Percentiles rank a stretch among this genome's conserved stretches.
phyloP scores from a whole-genome alignment of 2,113 vertebrate genomes.

The Ascaphus truei region DNA sequence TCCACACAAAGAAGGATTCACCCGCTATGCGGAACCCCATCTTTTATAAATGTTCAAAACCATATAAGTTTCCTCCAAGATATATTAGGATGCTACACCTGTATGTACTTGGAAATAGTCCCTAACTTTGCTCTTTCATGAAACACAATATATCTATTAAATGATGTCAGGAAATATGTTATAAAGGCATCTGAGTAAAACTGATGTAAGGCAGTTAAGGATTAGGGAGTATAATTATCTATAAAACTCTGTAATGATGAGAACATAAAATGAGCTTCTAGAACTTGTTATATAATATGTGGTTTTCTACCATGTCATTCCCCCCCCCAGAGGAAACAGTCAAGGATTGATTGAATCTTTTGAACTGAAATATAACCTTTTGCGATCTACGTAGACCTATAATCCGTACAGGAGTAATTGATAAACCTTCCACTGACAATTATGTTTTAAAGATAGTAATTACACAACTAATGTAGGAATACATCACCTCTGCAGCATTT shows the following conservation, averaged over 20 bases:
- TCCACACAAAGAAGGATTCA: too few relatives aligned
- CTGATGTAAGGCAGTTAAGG: slow-evolving; percentile 31
- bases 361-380: slow-evolving; percentile 40
- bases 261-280: slow-evolving; percentile 48
- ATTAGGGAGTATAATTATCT: slow-evolving; percentile 41
- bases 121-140: not conserved
- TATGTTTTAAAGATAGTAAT: slow-evolving; percentile 6
- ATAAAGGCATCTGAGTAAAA: slow-evolving; percentile 20
- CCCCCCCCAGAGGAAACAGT: slow-evolving; percentile 45
- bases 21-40: too few relatives aligned
- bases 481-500: not conserved
- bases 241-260: slow-evolving; percentile 45
- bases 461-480: not conserved
- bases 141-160: slow-evolving; percentile 15
- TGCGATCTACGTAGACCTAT: slow-evolving; percentile 42
- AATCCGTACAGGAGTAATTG: slow-evolving; percentile 30
- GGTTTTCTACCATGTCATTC: slow-evolving; percentile 24
- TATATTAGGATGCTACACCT: too few relatives aligned
- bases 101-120: not conserved
- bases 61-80: too few relatives aligned
- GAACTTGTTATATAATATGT: slow-evolving; percentile 42
- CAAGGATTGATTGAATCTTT: slow-evolving; percentile 44
- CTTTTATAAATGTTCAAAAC: too few relatives aligned
- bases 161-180: not conserved
- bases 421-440: slow-evolving; percentile 17